Evolutionary conservation across 2,113 vertebrate species (phyloP).

Genomic region (Heterocephalus glaber): DNA sequence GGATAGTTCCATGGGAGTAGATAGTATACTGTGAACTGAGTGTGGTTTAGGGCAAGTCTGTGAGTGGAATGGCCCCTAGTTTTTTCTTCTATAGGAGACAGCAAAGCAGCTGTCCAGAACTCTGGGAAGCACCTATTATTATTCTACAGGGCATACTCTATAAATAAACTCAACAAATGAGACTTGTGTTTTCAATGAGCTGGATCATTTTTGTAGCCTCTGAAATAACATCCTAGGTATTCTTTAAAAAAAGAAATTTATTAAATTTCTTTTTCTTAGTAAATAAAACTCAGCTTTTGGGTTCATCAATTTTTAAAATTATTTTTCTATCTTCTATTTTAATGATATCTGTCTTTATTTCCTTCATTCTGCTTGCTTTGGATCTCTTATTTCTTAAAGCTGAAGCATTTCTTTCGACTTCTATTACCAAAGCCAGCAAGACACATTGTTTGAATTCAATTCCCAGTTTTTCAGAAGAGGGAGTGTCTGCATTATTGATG

Average conservation of each 20-base stretch:
- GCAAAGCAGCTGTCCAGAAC: background rate
- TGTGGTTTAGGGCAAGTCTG: background rate
- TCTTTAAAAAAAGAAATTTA: background rate
- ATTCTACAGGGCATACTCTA: background rate
- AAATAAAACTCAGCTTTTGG: background rate
- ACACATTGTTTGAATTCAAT: constrained; percentile 22
- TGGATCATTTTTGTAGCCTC: background rate
- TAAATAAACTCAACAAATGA: background rate
- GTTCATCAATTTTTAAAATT: background rate
- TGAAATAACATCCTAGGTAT: background rate
- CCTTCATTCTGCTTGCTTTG: background rate
- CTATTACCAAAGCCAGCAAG: constrained; percentile 1
- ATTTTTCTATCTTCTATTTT: background rate
- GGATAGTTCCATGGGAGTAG: background rate
- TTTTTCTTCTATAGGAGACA: background rate
- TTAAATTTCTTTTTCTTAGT: background rate
- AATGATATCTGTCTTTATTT: background rate
- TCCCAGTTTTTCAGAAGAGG: constrained; percentile 18
- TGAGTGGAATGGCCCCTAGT: background rate
- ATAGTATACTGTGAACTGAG: background rate
- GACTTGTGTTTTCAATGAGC: background rate
- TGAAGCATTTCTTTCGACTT: background rate
- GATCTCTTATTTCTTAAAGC: background rate
- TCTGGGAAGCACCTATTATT: background rate
- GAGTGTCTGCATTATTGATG: constrained; percentile 36